These are phyloP conservation scores for Pseudochirops corinnae DNA, from an alignment of 2,797 vertebrate genomes.

Conservation along the genomic window DNA sequence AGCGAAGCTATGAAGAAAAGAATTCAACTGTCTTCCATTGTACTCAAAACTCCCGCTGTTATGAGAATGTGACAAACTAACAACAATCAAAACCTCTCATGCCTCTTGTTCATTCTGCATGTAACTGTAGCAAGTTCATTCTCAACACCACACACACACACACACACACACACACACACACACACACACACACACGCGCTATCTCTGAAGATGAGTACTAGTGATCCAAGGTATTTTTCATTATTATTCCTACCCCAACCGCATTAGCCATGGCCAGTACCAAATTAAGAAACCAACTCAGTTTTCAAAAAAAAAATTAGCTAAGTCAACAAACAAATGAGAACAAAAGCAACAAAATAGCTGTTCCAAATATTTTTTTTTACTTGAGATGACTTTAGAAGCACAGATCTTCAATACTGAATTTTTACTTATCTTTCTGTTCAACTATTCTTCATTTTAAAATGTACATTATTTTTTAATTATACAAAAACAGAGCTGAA, in stretches of 20 bases:
- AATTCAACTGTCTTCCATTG: constrained; percentile 26
- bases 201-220: not conserved
- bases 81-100: constrained; percentile 21
- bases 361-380: not conserved
- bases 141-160: not conserved
- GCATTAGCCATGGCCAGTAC: not conserved
- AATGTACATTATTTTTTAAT: not conserved
- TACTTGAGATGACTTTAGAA: not conserved
- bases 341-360: not conserved
- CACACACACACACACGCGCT: too few species aligned
- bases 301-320: not conserved
- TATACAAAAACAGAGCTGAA: not conserved
- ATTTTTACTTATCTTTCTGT: not conserved
- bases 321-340: constrained; percentile 29
- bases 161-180: not conserved
- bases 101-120: constrained; percentile 24
- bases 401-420: not conserved
- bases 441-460: not conserved
- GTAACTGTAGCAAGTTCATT: constrained; percentile 24
- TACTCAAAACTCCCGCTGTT: constrained; percentile 11
- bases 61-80: constrained; percentile 9
- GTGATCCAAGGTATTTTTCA: constrained; percentile 21
- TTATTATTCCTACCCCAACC: not conserved
- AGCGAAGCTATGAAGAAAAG: constrained; percentile 89
- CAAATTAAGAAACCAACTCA: constrained; percentile 34